phyloP scores from a whole-genome alignment of 37 sponge, comb jelly and placozoan species.

The Halisarca cf. caerulea region DNA sequence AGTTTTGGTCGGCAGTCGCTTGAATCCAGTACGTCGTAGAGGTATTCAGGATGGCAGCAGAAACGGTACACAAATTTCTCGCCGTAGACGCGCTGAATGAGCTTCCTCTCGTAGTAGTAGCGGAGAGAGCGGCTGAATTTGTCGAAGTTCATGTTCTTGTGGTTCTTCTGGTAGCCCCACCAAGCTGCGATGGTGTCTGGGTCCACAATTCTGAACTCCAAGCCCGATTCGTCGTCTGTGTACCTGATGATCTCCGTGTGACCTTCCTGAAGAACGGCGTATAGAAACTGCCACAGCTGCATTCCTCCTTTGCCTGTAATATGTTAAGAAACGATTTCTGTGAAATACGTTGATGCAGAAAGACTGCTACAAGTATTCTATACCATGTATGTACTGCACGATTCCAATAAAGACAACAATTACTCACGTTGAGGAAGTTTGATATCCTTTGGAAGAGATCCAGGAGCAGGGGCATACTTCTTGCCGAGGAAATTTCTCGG shows the following conservation, averaged over 20 bases:
- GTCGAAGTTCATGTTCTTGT: conserved; percentile 85
- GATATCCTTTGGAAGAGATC: neutral
- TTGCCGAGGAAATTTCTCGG: neutral
- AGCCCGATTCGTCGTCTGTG: conserved; percentile 53
- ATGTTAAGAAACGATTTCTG: no score
- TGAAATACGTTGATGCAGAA: neutral
- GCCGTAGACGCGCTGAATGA: conserved; percentile 67
- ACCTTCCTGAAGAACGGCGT: conserved; percentile 62
- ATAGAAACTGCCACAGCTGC: conserved; percentile 88
- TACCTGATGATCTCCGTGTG: conserved; percentile 68
- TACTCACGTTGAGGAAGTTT: conserved; percentile 20
- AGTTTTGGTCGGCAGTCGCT: conserved; percentile 57
- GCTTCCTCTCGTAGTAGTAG: conserved; percentile 86
- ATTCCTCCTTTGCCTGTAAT: conserved; percentile 72
- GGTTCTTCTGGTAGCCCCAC: conserved; percentile 85
- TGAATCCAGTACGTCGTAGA: conserved; percentile 65
- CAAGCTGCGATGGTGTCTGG: conserved; percentile 79
- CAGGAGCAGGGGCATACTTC: neutral
- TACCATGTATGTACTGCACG: neutral
- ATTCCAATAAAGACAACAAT: neutral
- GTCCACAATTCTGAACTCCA: conserved; percentile 72
- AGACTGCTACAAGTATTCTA: neutral
- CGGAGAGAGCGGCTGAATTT: conserved; percentile 88
- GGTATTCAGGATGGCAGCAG: conserved; percentile 61
- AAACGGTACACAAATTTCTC: conserved; percentile 81